Conservation (phyloP, 1,140 invertebrate genomes). For the Anthonomus grandis region DNA sequence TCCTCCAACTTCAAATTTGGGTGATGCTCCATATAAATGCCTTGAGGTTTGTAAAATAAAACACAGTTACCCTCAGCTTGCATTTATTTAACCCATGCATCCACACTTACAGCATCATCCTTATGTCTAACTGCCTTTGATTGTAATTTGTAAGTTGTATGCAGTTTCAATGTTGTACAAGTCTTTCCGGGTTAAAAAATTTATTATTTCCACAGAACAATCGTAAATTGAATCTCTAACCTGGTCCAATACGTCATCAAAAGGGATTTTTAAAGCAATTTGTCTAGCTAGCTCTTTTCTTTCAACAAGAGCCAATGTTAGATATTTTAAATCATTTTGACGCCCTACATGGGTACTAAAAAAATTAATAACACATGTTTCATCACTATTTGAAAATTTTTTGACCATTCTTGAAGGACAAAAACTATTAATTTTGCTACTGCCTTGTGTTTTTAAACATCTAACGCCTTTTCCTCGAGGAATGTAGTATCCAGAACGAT, state of each 20-base stretch:
- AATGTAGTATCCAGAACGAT: constrained; percentile 12
- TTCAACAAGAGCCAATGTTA: neutral
- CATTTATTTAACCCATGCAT: constrained; percentile 8
- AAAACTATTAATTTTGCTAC: constrained; percentile 16
- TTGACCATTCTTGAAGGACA: constrained; percentile 12
- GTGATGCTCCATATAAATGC: neutral
- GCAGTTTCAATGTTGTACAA: constrained; percentile 15
- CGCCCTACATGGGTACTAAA: constrained; percentile 13
- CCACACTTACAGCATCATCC: constrained; percentile 13
- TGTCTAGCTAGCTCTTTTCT: neutral
- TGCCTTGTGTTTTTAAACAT: constrained; percentile 14
- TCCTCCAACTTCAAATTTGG: constrained; percentile 1
- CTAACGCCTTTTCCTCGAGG: constrained; percentile 7
- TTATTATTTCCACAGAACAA: neutral
- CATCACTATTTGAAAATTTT: constrained; percentile 1
- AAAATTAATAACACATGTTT: neutral
- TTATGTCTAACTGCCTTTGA: neutral
- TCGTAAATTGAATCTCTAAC: neutral
- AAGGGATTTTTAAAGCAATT: constrained; percentile 11
- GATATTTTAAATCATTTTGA: constrained; percentile 8
- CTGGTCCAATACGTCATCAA: constrained; percentile 6
- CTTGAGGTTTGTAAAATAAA: constrained; percentile 14
- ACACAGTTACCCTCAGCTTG: neutral
- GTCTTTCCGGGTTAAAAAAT: constrained; percentile 11
- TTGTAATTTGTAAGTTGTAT: neutral